Conservation (phyloP, 2,113 vertebrate species). For the Hippocampus zosterae region DNA sequence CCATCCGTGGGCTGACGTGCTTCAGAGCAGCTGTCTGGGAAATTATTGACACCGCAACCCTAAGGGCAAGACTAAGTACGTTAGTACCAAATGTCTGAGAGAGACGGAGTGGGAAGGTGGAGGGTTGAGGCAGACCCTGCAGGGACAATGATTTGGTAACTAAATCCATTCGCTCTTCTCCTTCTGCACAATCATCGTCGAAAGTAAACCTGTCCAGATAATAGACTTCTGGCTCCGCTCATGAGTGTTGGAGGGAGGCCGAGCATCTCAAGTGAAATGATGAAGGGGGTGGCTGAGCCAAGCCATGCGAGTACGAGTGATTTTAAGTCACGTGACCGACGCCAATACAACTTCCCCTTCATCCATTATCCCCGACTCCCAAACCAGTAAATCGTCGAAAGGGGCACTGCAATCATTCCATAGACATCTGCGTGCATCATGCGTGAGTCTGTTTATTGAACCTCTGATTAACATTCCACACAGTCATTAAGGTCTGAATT, state of each 20-base stretch:
- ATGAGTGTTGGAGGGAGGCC: constrained; percentile 41
- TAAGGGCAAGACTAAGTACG: constrained; percentile 36
- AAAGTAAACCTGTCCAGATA: constrained; percentile 53
- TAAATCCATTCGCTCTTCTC: constrained; percentile 45
- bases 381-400: constrained; percentile 26
- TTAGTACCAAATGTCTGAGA: constrained; percentile 36
- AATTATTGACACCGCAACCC: constrained; percentile 45
- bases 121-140: constrained; percentile 41
- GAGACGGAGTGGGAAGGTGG: constrained; percentile 26
- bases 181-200: constrained; percentile 55
- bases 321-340: constrained; percentile 44
- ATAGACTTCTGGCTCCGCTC: constrained; percentile 59
- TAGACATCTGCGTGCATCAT: constrained; percentile 64
- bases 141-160: constrained; percentile 56
- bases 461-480: constrained; percentile 72
- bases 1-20: constrained; percentile 42
- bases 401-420: constrained; percentile 50
- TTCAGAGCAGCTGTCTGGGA: constrained; percentile 30
- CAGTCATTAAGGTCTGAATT: constrained; percentile 61
- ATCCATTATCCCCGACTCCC: constrained; percentile 20
- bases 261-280: constrained; percentile 11
- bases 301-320: constrained; percentile 65
- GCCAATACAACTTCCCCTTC: constrained; percentile 20
- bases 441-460: constrained; percentile 65
- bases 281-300: constrained; percentile 26